Percentiles rank a stretch among this genome's conserved stretches.
Evolutionary conservation across 2,888 invertebrate species (phyloP).

Genomic region (Ichneumoninae sp.): DNA sequence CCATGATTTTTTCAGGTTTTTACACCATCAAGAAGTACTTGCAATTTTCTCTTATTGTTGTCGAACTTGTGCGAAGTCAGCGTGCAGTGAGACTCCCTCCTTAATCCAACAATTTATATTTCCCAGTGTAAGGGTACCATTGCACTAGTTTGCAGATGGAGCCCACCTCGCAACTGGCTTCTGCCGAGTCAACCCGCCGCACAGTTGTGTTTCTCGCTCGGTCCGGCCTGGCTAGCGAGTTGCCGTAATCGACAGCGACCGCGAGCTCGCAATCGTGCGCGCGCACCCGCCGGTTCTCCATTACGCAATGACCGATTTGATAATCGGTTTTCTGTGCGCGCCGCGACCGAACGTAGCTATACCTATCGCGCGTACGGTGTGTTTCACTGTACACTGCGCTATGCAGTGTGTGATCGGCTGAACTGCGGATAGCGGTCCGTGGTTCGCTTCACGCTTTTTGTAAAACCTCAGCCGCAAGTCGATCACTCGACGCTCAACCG

Average conservation of each 20-base stretch:
- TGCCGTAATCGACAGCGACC: constrained; percentile 65
- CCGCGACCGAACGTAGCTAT: constrained; percentile 21
- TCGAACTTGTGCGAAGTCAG: too few relatives aligned
- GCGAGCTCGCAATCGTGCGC: constrained; percentile 71
- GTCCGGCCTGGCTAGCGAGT: constrained; percentile 27
- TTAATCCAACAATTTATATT: too few relatives aligned
- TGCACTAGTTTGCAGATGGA: too few relatives aligned
- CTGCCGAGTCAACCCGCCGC: not conserved
- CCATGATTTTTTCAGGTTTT: too few relatives aligned
- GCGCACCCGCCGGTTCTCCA: constrained; percentile 63
- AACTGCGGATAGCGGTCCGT: not conserved
- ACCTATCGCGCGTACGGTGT: constrained; percentile 3
- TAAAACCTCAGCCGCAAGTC: not conserved
- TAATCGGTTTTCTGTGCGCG: constrained; percentile 61
- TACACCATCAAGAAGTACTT: too few relatives aligned
- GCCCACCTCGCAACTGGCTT: constrained; percentile 42
- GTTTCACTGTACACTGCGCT: not conserved
- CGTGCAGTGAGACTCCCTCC: too few relatives aligned
- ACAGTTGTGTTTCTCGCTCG: constrained; percentile 13
- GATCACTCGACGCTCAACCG: not conserved
- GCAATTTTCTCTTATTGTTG: too few relatives aligned
- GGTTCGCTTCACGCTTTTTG: not conserved
- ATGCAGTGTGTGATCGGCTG: not conserved
- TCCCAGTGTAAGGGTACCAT: too few relatives aligned
- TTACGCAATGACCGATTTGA: constrained; percentile 66